phyloP scores from a whole-genome alignment of 2,888 invertebrate genomes.

The Rhagonycha lutea region DNA sequence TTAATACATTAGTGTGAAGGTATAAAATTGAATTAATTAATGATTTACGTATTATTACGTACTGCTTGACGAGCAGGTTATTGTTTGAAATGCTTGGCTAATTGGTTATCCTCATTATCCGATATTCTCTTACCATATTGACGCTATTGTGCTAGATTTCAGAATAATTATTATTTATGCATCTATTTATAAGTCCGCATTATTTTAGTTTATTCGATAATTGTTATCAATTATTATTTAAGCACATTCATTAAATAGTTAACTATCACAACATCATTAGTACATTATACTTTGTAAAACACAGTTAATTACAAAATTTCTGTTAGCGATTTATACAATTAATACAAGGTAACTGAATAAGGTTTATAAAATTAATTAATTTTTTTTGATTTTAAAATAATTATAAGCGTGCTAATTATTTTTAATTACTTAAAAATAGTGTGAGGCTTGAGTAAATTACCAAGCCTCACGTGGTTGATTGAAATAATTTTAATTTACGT shows the following conservation, averaged over 20 bases:
- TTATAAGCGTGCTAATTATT: too few relatives aligned
- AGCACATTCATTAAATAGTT: neutral
- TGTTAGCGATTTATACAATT: neutral
- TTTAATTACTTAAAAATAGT: too few relatives aligned
- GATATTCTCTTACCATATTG: neutral
- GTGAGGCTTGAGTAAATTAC: too few relatives aligned
- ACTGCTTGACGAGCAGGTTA: neutral
- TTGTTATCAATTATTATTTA: neutral
- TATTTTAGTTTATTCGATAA: neutral
- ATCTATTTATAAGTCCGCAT: neutral
- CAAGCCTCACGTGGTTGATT: too few relatives aligned
- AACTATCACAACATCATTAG: neutral
- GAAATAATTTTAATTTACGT: too few relatives aligned
- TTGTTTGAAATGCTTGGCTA: neutral
- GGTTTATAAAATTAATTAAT: too few relatives aligned
- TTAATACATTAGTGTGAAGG: too few relatives aligned
- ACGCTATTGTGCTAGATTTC: neutral
- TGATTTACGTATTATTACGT: neutral
- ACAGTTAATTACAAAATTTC: neutral
- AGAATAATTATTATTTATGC: neutral
- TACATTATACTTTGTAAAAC: neutral
- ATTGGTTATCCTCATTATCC: neutral
- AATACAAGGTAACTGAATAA: too few relatives aligned
- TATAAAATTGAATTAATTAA: too few relatives aligned
- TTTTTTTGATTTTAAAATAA: too few relatives aligned